phyloP scores from a whole-genome alignment of 2,888 invertebrate species.

The Cheiracanthium punctorium region DNA sequence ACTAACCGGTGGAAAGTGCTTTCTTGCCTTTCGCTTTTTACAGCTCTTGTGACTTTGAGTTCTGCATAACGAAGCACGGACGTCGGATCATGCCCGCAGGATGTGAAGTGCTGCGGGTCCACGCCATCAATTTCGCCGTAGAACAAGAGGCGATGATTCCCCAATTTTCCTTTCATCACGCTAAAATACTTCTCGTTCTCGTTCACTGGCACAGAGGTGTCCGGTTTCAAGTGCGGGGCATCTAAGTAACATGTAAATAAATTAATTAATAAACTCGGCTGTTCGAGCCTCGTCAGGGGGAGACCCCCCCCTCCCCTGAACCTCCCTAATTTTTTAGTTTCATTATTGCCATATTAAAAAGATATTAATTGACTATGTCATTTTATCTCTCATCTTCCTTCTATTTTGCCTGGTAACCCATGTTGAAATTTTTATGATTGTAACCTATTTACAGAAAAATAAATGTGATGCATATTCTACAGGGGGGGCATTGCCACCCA shows the following conservation, averaged over 20 bases:
- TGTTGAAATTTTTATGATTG: no score
- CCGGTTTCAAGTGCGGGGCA: constrained; percentile 78
- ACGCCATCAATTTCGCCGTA: constrained; percentile 87
- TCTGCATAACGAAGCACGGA: constrained; percentile 78
- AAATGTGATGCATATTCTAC: no score
- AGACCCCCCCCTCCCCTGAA: no score
- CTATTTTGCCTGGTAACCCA: no score
- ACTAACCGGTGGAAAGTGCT: constrained; percentile 72
- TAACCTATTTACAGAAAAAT: no score
- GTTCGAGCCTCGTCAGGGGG: no score
- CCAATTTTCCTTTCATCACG: constrained; percentile 80
- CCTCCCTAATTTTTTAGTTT: no score
- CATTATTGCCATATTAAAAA: no score
- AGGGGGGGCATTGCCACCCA: no score
- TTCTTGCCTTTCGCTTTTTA: constrained; percentile 79
- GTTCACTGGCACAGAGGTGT: constrained; percentile 80
- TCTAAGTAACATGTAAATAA: constrained; percentile 75
- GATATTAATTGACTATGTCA: no score
- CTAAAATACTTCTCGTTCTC: constrained; percentile 83
- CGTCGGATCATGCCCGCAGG: constrained; percentile 55
- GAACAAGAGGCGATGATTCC: constrained; percentile 81
- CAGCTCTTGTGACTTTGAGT: constrained; percentile 82
- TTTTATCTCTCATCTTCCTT: no score
- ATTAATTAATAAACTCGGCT: no score
- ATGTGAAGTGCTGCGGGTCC: constrained; percentile 68